Conservation (phyloP, 2,888 invertebrate genomes). For the Galeruca laticollis region DNA sequence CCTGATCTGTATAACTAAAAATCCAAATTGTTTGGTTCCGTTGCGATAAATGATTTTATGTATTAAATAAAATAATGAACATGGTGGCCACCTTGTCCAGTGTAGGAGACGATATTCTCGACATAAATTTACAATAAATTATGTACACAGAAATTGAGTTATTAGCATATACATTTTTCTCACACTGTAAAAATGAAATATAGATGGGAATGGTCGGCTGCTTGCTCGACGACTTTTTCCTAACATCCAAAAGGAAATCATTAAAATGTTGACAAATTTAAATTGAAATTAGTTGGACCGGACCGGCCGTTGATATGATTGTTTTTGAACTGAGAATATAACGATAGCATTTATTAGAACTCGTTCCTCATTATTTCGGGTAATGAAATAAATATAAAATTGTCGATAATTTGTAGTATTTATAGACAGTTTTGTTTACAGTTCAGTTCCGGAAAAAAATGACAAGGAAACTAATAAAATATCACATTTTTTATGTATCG, state of each 20-base stretch:
- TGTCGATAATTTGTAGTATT: background rate
- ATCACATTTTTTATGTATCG: too few species aligned
- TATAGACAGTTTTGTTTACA: too few species aligned
- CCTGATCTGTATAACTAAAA: too few species aligned
- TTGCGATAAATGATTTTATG: too few species aligned
- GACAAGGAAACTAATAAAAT: too few species aligned
- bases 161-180: conserved; percentile 29
- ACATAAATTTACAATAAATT: conserved; percentile 28
- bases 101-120: conserved; percentile 20
- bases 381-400: background rate
- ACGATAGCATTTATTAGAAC: too few species aligned
- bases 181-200: conserved; percentile 17
- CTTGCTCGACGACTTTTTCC: conserved; percentile 33
- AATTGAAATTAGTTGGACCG: conserved; percentile 21
- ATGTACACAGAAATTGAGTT: conserved; percentile 20
- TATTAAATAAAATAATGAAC: background rate
- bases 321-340: background rate
- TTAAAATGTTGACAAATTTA: conserved; percentile 34
- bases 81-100: background rate
- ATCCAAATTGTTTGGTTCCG: too few species aligned
- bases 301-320: conserved; percentile 1
- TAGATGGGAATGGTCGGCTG: conserved; percentile 43
- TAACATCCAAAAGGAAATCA: conserved; percentile 35
- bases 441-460: too few species aligned
- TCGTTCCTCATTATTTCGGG: background rate